Evolutionary conservation across 2,888 invertebrate genomes (phyloP), one percentile per base, ranked within the genome.

Genomic region (Geophilus truncorum): DNA sequence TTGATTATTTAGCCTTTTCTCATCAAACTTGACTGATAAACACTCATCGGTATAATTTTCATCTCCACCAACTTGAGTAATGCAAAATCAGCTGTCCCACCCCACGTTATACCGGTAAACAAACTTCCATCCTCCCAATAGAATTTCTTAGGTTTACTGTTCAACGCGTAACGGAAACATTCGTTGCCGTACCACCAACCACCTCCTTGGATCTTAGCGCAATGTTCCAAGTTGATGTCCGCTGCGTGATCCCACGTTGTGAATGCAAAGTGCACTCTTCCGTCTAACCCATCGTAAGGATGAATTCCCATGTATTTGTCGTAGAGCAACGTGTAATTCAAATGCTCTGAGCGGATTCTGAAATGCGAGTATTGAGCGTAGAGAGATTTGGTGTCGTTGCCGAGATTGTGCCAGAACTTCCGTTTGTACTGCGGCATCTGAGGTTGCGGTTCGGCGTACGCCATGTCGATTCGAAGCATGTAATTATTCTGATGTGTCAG

Each of bases 391-490:
- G 79, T 28, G 23, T 23, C 36, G 32, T 79, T 79, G 12, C 51
- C 51, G 18, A 79, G 21, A 51, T 79, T 32, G 51, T 79, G 79
- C 79, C 79, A 79, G 51, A 79, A 51, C 21, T 79, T 79, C 12
- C 79, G 40, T 51, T 51, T 79, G 45, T 51, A 51, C n/a, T 51
- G 40, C 3, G 79, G 79, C 32, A 79, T 25, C 28, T 23, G 40
- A 3, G 45, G 32, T 9, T 57, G 78, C n/a, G 57, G 32, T 7
- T 80, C 80, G 25, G 79, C 79, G 57, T 81, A 80, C 7, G n/a
- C 45, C 36, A 82, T 32, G 21, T 82, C 82, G 57, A 82, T 79
- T 18, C 80, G 78, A 2, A 82, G 25, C 34, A 81, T 51, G 78
- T 80, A 77, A 21, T 51, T 78, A 12, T 40, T 51, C n/a, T 81